Conservation (phyloP, 2,113 vertebrate species). For the Callocephalon fimbriatum region DNA sequence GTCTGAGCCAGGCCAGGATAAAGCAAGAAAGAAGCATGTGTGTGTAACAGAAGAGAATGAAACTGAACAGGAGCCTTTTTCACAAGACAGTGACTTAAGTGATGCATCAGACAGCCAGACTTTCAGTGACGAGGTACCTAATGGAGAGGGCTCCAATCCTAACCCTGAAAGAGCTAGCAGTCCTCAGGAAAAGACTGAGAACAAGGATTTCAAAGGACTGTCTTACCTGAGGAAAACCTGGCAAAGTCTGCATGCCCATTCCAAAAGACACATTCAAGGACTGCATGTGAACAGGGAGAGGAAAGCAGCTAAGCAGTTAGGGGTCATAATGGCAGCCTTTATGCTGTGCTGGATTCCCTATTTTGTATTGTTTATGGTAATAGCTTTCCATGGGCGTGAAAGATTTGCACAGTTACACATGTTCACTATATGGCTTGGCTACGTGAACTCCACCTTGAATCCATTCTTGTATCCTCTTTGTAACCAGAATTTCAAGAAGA, state of each 20-base stretch:
- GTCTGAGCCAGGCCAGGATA: slow-evolving; percentile 8
- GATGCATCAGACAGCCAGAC: slow-evolving; percentile 74
- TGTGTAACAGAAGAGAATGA: slow-evolving; percentile 51
- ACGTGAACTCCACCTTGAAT: slow-evolving; percentile 94
- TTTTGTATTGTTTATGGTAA: slow-evolving; percentile 91
- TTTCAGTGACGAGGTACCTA: slow-evolving; percentile 51
- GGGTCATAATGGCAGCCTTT: slow-evolving; percentile 92
- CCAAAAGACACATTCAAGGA: slow-evolving; percentile 76
- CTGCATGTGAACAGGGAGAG: slow-evolving; percentile 85
- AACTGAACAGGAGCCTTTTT: slow-evolving; percentile 61
- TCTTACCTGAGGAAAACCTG: slow-evolving; percentile 83
- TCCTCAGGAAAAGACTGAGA: not conserved
- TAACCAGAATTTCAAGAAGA: slow-evolving; percentile 93
- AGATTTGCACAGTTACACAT: slow-evolving; percentile 81
- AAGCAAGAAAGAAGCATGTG: not conserved
- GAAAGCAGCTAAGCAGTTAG: slow-evolving; percentile 93
- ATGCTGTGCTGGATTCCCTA: slow-evolving; percentile 97
- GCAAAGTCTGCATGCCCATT: slow-evolving; percentile 82
- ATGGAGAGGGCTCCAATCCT: not conserved
- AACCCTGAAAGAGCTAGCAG: not conserved
- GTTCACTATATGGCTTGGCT: slow-evolving; percentile 96
- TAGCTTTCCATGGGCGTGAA: slow-evolving; percentile 85
- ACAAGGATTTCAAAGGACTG: slow-evolving; percentile 54
- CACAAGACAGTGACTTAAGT: slow-evolving; percentile 62
- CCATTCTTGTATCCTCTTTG: slow-evolving; percentile 96